Evolutionary conservation across 2,113 vertebrate genomes (phyloP).

Genomic region (Ginglymostoma cirratum): DNA sequence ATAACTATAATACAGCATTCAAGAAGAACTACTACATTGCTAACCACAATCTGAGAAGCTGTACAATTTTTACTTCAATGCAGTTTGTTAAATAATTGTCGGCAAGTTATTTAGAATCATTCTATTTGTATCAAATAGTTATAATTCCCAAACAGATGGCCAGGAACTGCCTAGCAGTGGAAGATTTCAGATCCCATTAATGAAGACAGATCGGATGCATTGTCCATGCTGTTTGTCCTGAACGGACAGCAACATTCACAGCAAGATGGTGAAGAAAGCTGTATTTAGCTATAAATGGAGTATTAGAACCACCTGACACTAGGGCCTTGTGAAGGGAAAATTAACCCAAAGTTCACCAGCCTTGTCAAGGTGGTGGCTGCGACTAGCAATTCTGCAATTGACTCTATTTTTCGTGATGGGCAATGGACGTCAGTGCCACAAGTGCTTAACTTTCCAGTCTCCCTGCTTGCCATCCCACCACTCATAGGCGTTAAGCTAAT

Average conservation of each 20-base stretch:
- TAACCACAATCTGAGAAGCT: neutral
- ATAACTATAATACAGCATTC: neutral
- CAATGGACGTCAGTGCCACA: too few relatives aligned
- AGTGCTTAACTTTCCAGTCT: too few relatives aligned
- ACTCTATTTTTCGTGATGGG: too few relatives aligned
- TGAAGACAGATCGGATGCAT: neutral
- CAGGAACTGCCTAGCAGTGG: neutral
- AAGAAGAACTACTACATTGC: neutral
- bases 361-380: neutral
- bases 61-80: neutral
- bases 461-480: too few relatives aligned
- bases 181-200: neutral
- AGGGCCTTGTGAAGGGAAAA: neutral
- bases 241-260: neutral
- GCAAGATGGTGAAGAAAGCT: slow-evolving; percentile 1
- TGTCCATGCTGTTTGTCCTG: neutral
- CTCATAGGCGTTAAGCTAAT: too few relatives aligned
- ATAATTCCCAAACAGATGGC: slow-evolving; percentile 2
- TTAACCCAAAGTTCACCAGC: neutral
- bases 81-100: neutral
- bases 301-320: slow-evolving; percentile 10
- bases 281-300: neutral
- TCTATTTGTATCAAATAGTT: slow-evolving; percentile 10
- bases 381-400: neutral
- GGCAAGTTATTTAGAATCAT: neutral